A percentile compares a stretch with the other conserved stretches of the same genome.
Conservation (phyloP, 2,888 invertebrate genomes). For the Elysia crispata region DNA sequence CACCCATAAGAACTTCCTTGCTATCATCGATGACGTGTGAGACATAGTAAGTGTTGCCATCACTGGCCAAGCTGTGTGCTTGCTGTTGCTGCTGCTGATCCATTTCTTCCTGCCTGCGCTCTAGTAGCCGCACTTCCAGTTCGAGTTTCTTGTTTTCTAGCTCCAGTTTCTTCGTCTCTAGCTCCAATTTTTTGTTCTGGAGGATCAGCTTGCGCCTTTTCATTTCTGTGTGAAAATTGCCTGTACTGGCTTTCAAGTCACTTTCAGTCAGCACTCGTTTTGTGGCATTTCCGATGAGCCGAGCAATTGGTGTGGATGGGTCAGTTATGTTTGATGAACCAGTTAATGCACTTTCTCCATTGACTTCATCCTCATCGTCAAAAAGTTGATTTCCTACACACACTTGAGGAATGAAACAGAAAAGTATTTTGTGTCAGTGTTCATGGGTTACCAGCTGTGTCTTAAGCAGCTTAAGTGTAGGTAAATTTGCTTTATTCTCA, state of each 20-base stretch:
- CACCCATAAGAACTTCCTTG: constrained; percentile 40
- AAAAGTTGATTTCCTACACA: constrained; percentile 37
- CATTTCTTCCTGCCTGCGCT: constrained; percentile 40
- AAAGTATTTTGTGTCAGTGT: too few species aligned
- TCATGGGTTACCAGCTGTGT: too few species aligned
- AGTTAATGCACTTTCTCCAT: neutral
- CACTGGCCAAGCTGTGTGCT: neutral
- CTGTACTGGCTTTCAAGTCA: constrained; percentile 12
- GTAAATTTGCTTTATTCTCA: too few species aligned
- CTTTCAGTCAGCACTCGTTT: constrained; percentile 40
- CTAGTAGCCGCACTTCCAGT: constrained; percentile 42
- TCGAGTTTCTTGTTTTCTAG: constrained; percentile 45
- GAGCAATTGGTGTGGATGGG: constrained; percentile 38
- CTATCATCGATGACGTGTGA: constrained; percentile 46
- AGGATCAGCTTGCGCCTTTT: constrained; percentile 31
- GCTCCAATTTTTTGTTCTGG: constrained; percentile 42
- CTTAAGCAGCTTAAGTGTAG: too few species aligned
- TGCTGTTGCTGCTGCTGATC: constrained; percentile 11
- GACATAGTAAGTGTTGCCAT: constrained; percentile 45
- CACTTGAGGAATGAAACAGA: constrained; percentile 9
- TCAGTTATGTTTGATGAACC: constrained; percentile 14
- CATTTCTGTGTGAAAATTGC: constrained; percentile 27
- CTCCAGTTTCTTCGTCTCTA: constrained; percentile 41
- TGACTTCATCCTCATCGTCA: constrained; percentile 41
- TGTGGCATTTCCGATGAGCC: constrained; percentile 44